Percentiles rank a stretch among this genome's conserved stretches.
phyloP scores from a whole-genome alignment of 2,888 invertebrate species.

The Aporophyla nigra region DNA sequence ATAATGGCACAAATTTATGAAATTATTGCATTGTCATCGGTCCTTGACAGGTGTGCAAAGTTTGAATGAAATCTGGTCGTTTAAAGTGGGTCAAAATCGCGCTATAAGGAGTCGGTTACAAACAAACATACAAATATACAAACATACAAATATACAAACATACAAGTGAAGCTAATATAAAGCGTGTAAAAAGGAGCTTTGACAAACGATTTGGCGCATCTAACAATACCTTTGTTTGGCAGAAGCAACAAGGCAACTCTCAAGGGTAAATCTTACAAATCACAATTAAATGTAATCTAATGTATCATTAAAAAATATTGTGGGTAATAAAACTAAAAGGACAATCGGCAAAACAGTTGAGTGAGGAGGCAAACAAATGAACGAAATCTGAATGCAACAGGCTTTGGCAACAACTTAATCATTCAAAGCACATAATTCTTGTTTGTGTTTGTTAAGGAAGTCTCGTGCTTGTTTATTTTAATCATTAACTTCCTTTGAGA shows the following conservation, averaged over 20 bases:
- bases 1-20: too few relatives aligned
- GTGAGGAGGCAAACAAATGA: not conserved
- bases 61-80: too few relatives aligned
- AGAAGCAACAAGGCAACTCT: not conserved
- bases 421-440: not conserved
- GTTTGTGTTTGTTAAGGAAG: not conserved
- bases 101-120: too few relatives aligned
- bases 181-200: too few relatives aligned
- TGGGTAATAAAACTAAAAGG: conserved; percentile 25
- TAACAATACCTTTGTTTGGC: not conserved
- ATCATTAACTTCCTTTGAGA: not conserved
- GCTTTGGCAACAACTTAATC: conserved; percentile 18
- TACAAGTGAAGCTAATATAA: too few relatives aligned
- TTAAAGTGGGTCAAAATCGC: too few relatives aligned
- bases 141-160: too few relatives aligned
- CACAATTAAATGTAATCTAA: conserved; percentile 15
- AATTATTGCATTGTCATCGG: too few relatives aligned
- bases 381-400: conserved; percentile 1
- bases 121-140: too few relatives aligned
- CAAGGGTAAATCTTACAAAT: conserved; percentile 1
- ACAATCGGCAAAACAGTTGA: conserved; percentile 18
- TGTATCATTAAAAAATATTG: conserved; percentile 21
- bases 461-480: not conserved
- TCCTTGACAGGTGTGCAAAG: too few relatives aligned
- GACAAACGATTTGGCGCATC: too few relatives aligned